A percentile compares a stretch with the other conserved stretches of the same genome.
Conservation (phyloP, 2,113 vertebrate species). For the Saguinus midas region DNA sequence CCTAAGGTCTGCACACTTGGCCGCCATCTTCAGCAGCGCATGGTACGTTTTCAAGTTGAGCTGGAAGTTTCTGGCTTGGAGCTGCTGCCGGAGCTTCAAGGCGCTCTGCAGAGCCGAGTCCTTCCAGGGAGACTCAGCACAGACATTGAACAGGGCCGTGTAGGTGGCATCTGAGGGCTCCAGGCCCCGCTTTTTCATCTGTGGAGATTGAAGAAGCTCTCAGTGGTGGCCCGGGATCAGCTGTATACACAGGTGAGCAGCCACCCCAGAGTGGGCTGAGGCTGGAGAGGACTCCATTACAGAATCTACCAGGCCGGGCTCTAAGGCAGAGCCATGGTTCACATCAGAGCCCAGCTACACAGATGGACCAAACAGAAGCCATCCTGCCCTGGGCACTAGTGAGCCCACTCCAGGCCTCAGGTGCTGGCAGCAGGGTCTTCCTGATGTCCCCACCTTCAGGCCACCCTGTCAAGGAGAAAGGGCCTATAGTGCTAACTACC, state of each 20-base stretch:
- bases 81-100: constrained; percentile 89
- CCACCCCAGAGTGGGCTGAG: neutral
- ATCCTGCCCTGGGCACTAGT: neutral
- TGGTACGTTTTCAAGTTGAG: constrained; percentile 91
- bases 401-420: neutral
- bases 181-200: constrained; percentile 97
- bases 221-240: neutral
- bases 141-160: constrained; percentile 96
- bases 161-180: constrained; percentile 89
- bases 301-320: rapidly evolving
- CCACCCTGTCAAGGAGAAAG: neutral
- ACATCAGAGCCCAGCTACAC: neutral
- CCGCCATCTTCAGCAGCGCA: constrained; percentile 90
- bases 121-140: constrained; percentile 90
- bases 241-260: neutral
- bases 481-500: neutral
- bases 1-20: constrained; percentile 88
- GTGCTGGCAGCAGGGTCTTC: neutral
- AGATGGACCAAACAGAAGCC: neutral
- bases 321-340: neutral
- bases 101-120: constrained; percentile 89
- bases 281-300: neutral
- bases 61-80: constrained; percentile 84
- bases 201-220: neutral
- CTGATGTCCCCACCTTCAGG: neutral